phyloP scores from a whole-genome alignment of 2,113 vertebrate species.

The Corvus cornix region DNA sequence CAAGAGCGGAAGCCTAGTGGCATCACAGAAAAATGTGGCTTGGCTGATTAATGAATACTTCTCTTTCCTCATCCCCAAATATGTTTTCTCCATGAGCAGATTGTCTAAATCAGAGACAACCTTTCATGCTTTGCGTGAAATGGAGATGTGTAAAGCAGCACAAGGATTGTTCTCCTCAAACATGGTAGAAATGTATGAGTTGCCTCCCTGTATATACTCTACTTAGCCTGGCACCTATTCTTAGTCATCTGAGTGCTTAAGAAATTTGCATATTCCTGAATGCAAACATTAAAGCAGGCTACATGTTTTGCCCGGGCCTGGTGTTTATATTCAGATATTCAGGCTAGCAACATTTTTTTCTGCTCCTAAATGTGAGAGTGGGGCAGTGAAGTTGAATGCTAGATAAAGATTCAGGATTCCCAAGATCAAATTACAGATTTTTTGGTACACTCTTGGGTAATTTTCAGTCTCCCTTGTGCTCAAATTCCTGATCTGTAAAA shows the following conservation, averaged over 20 bases:
- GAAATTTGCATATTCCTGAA: background rate
- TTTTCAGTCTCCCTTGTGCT: background rate
- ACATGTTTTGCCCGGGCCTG: background rate
- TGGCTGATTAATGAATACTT: background rate
- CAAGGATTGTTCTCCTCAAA: background rate
- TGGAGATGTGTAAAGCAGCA: background rate
- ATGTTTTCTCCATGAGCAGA: background rate
- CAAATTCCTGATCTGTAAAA: background rate
- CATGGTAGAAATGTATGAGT: background rate
- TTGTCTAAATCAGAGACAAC: background rate
- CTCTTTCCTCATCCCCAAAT: background rate
- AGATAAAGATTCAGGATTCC: background rate
- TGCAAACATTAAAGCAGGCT: background rate
- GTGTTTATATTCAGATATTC: background rate
- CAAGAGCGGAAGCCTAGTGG: background rate
- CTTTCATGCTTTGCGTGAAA: background rate
- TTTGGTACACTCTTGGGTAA: background rate
- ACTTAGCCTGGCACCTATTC: background rate
- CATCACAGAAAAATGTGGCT: background rate
- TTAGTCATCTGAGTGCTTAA: background rate
- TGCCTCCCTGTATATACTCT: background rate
- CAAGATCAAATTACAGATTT: background rate
- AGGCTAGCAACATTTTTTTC: background rate
- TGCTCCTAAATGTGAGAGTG: background rate
- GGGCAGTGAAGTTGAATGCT: background rate